Evolutionary conservation across 2,113 vertebrate genomes (phyloP), one percentile per base, ranked within the genome.

Genomic region (Camelus dromedarius): DNA sequence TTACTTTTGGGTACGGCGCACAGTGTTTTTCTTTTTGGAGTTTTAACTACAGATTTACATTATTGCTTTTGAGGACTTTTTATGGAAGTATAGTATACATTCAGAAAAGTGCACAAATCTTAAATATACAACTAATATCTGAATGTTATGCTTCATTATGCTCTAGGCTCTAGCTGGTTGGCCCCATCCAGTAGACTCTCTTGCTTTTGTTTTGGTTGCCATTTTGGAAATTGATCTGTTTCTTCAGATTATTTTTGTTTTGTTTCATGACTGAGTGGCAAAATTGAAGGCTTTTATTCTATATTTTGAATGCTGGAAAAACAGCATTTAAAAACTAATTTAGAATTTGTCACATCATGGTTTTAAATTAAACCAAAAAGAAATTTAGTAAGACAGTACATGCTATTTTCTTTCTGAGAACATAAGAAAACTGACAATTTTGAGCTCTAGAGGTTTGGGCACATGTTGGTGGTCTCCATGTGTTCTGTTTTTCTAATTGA

Each of bases 281-380:
- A 73, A 86, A 93, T 86, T 75, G 56, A 95, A 96, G 79, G 5
- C 7, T 93, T 97, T 81, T 77, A 14, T 66, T 94, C 32, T 79
- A 14, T 69, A 50, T 84, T 58, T 80, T 95, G 62, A 85, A 50
- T 88, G n/a, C 60, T 93, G 62, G 72, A 81, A 83, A 90, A 95
- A 81, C 54, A 91, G 72, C 54, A 70, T 35, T 76, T 93, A 72
- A 89, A 93, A 92, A 52, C n/a, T 76, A 48, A 81, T 77, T 93
- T 76, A 84, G 48, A 93, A 92, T 88, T 96, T 92, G 54, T 93
- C 60, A 42, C 52, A 66, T 80, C 18, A 13, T 20, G 24, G 12
- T 86, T 93, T 96, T 89, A 54, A 91, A 83, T 77, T 82, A 87
- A 92, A 62, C n/a, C 72, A 70, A 84, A 30, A 76, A 80, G n/a